These are phyloP conservation scores for Teleogryllus occipitalis DNA, from an alignment of 1,140 invertebrate species.

Conservation along the genomic window DNA sequence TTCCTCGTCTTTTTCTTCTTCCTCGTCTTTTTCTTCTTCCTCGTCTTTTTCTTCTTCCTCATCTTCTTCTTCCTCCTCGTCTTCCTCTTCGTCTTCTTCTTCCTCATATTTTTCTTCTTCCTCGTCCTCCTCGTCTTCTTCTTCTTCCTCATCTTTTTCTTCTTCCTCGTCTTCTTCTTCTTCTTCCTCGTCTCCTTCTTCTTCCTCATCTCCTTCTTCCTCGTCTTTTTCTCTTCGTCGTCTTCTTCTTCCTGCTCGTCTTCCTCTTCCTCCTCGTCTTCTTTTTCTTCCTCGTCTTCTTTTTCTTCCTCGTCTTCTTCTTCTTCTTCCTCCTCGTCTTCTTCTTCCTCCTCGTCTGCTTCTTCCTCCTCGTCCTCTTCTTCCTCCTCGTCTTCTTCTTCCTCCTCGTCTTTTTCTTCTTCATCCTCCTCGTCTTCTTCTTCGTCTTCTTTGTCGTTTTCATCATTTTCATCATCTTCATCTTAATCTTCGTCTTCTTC, in stretches of 20 bases:
- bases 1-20: neutral
- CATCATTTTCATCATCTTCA: too few species aligned
- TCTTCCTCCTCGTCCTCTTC: neutral
- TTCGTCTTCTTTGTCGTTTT: neutral
- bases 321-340: neutral
- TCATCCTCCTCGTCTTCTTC: too few species aligned
- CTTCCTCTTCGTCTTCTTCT: neutral
- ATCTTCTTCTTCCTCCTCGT: neutral
- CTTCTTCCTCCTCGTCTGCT: neutral
- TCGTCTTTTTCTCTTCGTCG: neutral
- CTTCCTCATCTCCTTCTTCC: neutral
- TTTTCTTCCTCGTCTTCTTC: neutral
- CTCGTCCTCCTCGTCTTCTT: neutral
- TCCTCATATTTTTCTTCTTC: neutral
- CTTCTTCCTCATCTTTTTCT: neutral
- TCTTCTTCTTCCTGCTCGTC: neutral
- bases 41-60: neutral
- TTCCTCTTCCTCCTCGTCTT: neutral
- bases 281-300: neutral
- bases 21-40: neutral
- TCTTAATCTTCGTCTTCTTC: too few species aligned
- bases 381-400: neutral
- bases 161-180: neutral
- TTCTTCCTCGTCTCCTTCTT: neutral
- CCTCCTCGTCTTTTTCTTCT: neutral